Evolutionary conservation across 2,797 vertebrate species (phyloP).

Genomic region (Coracias cyanogaster): DNA sequence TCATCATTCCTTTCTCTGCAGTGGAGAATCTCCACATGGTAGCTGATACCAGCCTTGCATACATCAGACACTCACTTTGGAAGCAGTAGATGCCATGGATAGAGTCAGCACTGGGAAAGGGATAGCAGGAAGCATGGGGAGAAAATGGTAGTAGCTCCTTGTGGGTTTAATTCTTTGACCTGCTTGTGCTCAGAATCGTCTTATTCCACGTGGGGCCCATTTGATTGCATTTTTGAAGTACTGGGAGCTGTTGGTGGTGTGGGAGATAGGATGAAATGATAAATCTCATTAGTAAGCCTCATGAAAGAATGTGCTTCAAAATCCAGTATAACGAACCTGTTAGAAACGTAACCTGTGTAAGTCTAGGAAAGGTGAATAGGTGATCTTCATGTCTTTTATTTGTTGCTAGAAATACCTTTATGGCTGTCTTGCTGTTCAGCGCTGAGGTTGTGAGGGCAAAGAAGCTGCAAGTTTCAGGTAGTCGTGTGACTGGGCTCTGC

Average conservation of each 20-base stretch:
- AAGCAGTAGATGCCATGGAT: not conserved
- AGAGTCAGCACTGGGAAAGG: not conserved
- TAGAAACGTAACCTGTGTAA: not conserved
- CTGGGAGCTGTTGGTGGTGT: not conserved
- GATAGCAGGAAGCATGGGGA: not conserved
- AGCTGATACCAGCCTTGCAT: not conserved
- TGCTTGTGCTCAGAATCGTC: not conserved
- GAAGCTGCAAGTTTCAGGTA: not conserved
- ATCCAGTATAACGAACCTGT: not conserved
- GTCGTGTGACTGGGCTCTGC: not conserved
- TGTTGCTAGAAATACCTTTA: not conserved
- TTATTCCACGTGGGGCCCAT: accelerated
- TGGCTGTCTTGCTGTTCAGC: not conserved
- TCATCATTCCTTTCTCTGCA: not conserved
- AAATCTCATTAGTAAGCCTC: not conserved
- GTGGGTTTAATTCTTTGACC: not conserved
- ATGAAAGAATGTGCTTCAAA: not conserved
- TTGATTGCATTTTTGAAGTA: not conserved
- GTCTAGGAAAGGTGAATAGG: not conserved
- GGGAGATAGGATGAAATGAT: not conserved
- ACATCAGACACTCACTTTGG: accelerated
- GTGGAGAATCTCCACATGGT: not conserved
- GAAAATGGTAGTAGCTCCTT: not conserved
- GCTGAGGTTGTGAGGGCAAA: not conserved
- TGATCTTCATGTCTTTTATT: not conserved